phyloP scores from a whole-genome alignment of 2,113 vertebrate species.

The Struthidea cinerea region DNA sequence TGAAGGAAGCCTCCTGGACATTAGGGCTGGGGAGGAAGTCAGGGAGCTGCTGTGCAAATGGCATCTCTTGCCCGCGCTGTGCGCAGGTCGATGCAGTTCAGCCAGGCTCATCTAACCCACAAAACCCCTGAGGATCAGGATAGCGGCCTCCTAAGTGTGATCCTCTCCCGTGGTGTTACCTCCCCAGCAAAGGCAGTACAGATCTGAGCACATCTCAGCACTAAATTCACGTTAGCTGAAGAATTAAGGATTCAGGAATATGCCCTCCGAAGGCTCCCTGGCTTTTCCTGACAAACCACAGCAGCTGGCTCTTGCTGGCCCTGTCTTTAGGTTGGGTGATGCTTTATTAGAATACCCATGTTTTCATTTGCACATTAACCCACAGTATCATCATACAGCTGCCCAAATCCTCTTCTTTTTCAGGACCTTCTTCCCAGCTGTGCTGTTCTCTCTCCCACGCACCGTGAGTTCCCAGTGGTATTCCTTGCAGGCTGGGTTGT shows the following conservation, averaged over 20 bases:
- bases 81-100: neutral
- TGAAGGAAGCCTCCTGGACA: neutral
- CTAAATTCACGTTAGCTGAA: accelerated
- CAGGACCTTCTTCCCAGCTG: neutral
- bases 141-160: neutral
- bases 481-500: neutral
- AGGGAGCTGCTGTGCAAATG: neutral
- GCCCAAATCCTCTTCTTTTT: neutral
- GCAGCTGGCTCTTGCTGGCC: neutral
- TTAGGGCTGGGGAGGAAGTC: neutral
- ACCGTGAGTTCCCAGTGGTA: accelerated
- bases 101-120: neutral
- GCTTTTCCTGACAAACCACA: neutral
- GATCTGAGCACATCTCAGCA: neutral
- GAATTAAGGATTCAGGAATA: neutral
- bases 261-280: neutral
- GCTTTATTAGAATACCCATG: neutral
- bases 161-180: neutral
- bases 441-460: neutral
- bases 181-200: neutral
- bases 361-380: neutral
- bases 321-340: neutral
- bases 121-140: neutral
- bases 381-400: accelerated
- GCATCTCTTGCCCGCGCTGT: neutral